These are phyloP conservation scores for Sarcophaga subvicina DNA, from an alignment of 2,888 invertebrate species.

Conservation along the genomic window DNA sequence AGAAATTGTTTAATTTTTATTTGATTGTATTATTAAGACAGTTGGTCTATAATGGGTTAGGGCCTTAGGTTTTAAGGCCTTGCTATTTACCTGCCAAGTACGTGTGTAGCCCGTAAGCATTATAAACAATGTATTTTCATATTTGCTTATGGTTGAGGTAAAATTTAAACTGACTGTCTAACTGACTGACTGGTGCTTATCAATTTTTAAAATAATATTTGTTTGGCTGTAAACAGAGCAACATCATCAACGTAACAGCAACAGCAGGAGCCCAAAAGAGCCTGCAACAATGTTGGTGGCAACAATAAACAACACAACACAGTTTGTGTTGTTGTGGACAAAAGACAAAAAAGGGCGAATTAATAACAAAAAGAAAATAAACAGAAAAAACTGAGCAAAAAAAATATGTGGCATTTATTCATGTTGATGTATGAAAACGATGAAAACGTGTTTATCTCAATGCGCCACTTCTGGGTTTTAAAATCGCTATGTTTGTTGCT, in stretches of 20 bases:
- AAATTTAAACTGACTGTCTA: slow-evolving; percentile 16
- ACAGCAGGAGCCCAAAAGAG: slow-evolving; percentile 10
- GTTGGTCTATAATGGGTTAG: background rate
- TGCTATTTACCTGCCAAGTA: background rate
- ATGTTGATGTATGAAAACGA: slow-evolving; percentile 57
- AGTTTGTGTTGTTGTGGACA: background rate
- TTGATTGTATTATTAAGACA: too few species aligned
- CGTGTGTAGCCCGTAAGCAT: background rate
- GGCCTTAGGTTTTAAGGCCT: background rate
- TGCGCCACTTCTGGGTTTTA: slow-evolving; percentile 61
- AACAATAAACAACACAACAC: slow-evolving; percentile 15
- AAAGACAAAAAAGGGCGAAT: background rate
- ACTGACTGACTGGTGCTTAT: slow-evolving; percentile 52
- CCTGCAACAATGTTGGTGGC: slow-evolving; percentile 40
- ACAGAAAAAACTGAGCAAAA: background rate
- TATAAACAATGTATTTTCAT: slow-evolving; percentile 19
- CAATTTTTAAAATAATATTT: slow-evolving; percentile 59
- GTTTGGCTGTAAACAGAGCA: slow-evolving; percentile 33
- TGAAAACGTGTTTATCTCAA: slow-evolving; percentile 67
- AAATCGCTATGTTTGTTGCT: slow-evolving; percentile 12
- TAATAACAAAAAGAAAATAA: slow-evolving; percentile 21
- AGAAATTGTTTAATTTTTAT: too few species aligned
- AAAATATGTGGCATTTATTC: slow-evolving; percentile 50
- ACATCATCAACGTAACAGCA: slow-evolving; percentile 4
- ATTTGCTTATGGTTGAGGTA: slow-evolving; percentile 12